Percentiles rank a stretch among this genome's conserved stretches.
phyloP scores from a whole-genome alignment of 1,140 invertebrate species.

The Holcopasites calliopsidis region DNA sequence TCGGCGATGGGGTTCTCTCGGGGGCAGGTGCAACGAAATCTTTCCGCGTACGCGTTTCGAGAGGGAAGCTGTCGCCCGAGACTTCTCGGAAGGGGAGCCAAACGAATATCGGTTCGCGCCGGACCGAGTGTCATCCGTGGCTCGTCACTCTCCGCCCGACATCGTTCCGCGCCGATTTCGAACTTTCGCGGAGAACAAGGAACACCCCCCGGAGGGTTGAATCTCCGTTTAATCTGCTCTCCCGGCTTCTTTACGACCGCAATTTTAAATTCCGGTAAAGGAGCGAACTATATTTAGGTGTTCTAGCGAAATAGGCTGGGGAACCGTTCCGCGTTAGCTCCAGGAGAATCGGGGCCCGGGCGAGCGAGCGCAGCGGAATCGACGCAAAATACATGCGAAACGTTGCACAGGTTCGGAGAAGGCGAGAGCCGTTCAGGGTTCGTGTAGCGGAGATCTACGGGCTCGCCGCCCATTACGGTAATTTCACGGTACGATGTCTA shows the following conservation, averaged over 20 bases:
- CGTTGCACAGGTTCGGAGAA: neutral
- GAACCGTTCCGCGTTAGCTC: slow-evolving; percentile 47
- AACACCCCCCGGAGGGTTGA: slow-evolving; percentile 56
- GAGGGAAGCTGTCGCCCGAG: neutral
- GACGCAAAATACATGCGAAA: slow-evolving; percentile 55
- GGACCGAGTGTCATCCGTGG: too few species aligned
- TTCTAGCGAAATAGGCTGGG: slow-evolving; percentile 57
- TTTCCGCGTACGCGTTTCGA: neutral
- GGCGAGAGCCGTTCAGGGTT: slow-evolving; percentile 3
- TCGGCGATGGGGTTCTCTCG: slow-evolving; percentile 14
- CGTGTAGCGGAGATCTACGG: slow-evolving; percentile 51
- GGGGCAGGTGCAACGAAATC: slow-evolving; percentile 48
- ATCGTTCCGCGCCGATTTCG: neutral
- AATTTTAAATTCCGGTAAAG: slow-evolving; percentile 71
- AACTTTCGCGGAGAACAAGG: slow-evolving; percentile 21
- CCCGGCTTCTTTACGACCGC: slow-evolving; percentile 72
- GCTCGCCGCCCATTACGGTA: slow-evolving; percentile 71
- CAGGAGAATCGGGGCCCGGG: neutral
- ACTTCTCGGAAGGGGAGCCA: neutral
- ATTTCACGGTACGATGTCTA: slow-evolving; percentile 73
- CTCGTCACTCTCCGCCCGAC: too few species aligned
- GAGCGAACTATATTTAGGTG: slow-evolving; percentile 67
- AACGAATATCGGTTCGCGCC: too few species aligned
- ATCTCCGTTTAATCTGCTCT: slow-evolving; percentile 71
- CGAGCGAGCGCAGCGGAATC: slow-evolving; percentile 30